Evolutionary conservation across 2,113 vertebrate genomes (phyloP).

Genomic region (Dromiciops gliroides): DNA sequence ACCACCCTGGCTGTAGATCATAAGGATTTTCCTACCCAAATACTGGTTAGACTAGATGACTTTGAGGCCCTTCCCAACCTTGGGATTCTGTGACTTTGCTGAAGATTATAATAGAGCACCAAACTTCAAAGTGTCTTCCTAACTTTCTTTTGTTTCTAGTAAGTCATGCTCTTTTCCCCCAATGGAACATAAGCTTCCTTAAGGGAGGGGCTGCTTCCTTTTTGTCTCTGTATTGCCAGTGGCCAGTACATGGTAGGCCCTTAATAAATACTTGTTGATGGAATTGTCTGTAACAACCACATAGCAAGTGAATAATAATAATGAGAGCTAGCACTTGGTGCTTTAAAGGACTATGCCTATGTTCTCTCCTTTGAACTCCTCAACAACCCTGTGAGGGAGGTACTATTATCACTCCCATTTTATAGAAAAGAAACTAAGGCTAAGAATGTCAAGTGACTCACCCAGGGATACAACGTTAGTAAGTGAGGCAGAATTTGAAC

Average conservation of each 20-base stretch:
- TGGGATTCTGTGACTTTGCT: background rate
- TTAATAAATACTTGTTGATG: slow-evolving; percentile 18
- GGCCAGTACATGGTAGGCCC: background rate
- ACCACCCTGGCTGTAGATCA: background rate
- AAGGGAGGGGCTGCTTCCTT: background rate
- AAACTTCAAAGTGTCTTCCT: too few species aligned
- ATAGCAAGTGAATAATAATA: too few species aligned
- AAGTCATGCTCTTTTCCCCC: background rate
- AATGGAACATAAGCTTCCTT: background rate
- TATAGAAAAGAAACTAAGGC: too few species aligned
- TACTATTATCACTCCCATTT: too few species aligned
- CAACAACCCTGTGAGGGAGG: too few species aligned
- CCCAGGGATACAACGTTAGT: too few species aligned
- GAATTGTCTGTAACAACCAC: background rate
- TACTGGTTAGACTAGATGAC: background rate
- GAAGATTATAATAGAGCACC: background rate
- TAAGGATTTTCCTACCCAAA: background rate
- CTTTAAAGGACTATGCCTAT: too few species aligned
- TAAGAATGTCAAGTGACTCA: too few species aligned
- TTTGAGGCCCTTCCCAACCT: background rate
- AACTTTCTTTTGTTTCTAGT: too few species aligned
- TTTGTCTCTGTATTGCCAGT: slow-evolving; percentile 1
- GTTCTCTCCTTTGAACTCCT: too few species aligned
- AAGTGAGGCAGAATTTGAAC: too few species aligned
- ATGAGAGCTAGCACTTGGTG: too few species aligned